Conservation (phyloP, 2,113 vertebrate genomes). For the Labrus mixtus region DNA sequence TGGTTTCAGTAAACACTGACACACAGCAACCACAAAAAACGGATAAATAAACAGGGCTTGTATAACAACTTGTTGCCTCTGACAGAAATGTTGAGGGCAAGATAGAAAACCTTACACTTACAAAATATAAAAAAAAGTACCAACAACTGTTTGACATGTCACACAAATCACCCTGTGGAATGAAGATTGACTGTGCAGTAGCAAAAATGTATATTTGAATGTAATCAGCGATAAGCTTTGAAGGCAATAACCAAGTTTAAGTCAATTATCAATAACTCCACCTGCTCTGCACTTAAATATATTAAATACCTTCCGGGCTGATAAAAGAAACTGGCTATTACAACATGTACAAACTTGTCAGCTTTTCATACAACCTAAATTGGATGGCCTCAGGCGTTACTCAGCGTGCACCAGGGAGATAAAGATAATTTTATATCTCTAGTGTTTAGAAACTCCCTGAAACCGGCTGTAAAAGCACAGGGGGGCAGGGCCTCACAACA, state of each 20-base stretch:
- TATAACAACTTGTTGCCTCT: constrained; percentile 27
- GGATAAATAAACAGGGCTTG: constrained; percentile 51
- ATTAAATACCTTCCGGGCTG: neutral
- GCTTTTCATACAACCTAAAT: constrained; percentile 9
- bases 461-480: constrained; percentile 48
- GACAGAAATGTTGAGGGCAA: neutral
- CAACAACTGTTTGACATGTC: constrained; percentile 8
- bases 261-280: neutral
- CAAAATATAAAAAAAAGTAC: neutral
- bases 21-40: constrained; percentile 49
- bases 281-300: constrained; percentile 4
- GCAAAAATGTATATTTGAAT: constrained; percentile 8
- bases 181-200: constrained; percentile 6
- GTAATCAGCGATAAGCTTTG: neutral
- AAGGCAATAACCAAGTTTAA: constrained; percentile 5
- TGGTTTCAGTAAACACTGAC: constrained; percentile 69
- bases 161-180: constrained; percentile 13
- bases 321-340: constrained; percentile 1
- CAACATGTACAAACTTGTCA: constrained; percentile 2
- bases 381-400: constrained; percentile 21
- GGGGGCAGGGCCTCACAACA: constrained; percentile 29
- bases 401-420: constrained; percentile 27
- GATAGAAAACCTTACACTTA: constrained; percentile 2
- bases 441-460: constrained; percentile 40
- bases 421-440: constrained; percentile 48